Conservation (phyloP, 2,797 vertebrate genomes). For the Stomatorhinus walkeri region DNA sequence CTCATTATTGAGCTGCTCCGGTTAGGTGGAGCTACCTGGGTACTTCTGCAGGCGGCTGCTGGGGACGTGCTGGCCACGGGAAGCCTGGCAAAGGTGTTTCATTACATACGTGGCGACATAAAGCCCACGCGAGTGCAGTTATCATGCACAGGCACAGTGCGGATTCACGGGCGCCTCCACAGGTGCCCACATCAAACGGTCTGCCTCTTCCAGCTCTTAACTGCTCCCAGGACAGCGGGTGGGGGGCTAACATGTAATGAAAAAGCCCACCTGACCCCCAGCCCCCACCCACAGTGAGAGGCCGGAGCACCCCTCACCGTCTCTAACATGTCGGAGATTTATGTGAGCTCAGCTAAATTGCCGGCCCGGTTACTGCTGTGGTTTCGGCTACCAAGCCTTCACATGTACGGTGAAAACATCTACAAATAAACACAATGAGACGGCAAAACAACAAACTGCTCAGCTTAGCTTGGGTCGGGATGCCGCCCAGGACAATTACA, state of each 20-base stretch:
- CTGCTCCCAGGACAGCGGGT: not conserved
- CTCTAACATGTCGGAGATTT: not conserved
- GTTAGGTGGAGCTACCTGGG: not conserved
- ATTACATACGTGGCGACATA: not conserved
- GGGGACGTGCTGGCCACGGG: not conserved
- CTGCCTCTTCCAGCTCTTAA: not conserved
- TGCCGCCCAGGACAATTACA: not conserved
- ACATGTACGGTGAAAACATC: not conserved
- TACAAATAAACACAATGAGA: not conserved
- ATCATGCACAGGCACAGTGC: not conserved
- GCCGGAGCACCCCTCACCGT: not conserved
- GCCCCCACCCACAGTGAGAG: not conserved
- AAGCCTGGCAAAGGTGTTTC: slow-evolving; percentile 8
- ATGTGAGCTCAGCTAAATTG: not conserved
- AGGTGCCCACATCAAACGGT: not conserved
- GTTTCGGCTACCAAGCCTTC: not conserved
- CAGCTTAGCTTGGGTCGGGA: not conserved
- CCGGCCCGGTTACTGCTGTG: not conserved
- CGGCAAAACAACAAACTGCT: not conserved
- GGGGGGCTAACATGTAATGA: not conserved
- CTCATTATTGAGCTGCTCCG: not conserved
- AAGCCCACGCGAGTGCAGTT: not conserved
- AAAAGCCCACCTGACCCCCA: not conserved
- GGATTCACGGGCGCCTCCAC: not conserved
- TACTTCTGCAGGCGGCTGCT: not conserved